These are phyloP conservation scores for Podilymbus podiceps DNA, from an alignment of 2,113 vertebrate species.

Conservation along the genomic window DNA sequence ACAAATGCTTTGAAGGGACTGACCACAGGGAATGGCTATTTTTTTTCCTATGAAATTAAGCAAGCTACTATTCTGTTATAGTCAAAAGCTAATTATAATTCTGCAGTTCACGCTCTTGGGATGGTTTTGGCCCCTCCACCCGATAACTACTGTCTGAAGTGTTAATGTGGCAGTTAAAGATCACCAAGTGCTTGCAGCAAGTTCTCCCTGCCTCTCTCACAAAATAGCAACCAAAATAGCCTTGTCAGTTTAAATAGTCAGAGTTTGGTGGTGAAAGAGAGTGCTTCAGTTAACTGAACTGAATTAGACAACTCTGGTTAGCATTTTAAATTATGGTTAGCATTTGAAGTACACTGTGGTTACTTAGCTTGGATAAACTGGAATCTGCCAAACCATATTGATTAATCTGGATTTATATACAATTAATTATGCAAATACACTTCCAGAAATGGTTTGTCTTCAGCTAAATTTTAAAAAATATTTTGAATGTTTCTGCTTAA, in stretches of 20 bases:
- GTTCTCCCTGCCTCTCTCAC: background rate
- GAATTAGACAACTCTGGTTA: background rate
- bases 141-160: background rate
- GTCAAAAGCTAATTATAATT: background rate
- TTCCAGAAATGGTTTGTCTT: background rate
- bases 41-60: background rate
- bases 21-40: background rate
- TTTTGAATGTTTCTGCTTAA: background rate
- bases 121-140: background rate
- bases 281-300: background rate
- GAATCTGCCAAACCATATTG: background rate
- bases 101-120: background rate
- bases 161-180: conserved; percentile 40
- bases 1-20: background rate
- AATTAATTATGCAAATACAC: background rate
- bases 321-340: background rate
- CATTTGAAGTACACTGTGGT: background rate
- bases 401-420: background rate
- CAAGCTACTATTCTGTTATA: background rate
- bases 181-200: conserved; percentile 32
- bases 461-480: background rate
- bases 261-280: background rate
- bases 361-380: background rate
- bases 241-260: conserved; percentile 33
- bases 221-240: conserved; percentile 9